phyloP scores from a whole-genome alignment of 2,888 invertebrate species.

The Rotaria sp. region DNA sequence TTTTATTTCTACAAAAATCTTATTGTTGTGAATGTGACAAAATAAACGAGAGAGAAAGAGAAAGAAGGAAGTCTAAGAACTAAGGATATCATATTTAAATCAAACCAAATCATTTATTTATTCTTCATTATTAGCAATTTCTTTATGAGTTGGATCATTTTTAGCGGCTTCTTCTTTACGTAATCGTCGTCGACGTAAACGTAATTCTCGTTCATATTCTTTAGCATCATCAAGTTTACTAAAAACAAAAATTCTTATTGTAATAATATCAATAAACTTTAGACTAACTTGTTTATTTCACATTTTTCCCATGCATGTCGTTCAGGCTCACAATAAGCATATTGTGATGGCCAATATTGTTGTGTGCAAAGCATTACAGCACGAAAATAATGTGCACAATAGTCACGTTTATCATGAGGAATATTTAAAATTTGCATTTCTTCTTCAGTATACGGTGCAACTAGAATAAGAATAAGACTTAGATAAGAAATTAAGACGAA shows the following conservation, averaged over 20 bases:
- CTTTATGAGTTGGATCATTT: background rate
- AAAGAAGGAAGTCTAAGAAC: background rate
- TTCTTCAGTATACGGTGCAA: background rate
- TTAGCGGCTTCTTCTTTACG: background rate
- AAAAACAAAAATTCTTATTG: background rate
- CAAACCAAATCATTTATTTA: background rate
- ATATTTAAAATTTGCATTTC: constrained; percentile 9
- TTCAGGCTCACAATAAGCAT: constrained; percentile 12
- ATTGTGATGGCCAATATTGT: background rate
- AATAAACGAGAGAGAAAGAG: background rate
- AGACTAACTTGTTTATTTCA: too few species aligned
- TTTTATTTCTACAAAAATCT: background rate
- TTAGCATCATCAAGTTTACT: background rate
- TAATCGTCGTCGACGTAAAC: constrained; percentile 28
- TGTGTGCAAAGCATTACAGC: background rate
- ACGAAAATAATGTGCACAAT: constrained; percentile 20
- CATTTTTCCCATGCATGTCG: background rate
- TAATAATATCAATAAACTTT: too few species aligned
- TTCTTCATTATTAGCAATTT: background rate
- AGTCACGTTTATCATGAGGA: background rate
- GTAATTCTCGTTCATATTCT: constrained; percentile 25
- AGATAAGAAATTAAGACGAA: too few species aligned
- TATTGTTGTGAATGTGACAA: background rate
- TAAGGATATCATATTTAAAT: background rate
- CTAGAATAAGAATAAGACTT: background rate